phyloP scores from a whole-genome alignment of 2,888 invertebrate species.

The Athalia cordata region DNA sequence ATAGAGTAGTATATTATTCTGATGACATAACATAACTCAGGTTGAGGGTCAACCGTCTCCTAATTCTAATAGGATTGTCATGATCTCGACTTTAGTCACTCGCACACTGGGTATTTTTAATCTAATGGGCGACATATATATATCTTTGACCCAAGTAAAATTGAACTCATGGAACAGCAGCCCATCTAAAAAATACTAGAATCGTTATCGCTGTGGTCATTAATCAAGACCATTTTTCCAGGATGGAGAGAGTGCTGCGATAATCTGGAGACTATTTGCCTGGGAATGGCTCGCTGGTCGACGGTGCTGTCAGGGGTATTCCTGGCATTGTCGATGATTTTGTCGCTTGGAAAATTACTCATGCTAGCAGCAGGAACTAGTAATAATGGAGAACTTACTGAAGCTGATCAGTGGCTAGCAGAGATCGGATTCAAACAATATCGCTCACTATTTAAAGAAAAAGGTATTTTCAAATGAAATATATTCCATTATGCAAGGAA shows the following conservation, averaged over 20 bases:
- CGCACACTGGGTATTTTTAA: too few species aligned
- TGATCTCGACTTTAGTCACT: too few species aligned
- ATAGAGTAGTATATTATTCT: neutral
- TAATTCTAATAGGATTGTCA: too few species aligned
- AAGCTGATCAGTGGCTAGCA: slow-evolving; percentile 85
- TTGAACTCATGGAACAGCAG: too few species aligned
- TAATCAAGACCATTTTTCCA: neutral
- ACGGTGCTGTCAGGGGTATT: slow-evolving; percentile 71
- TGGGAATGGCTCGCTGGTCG: slow-evolving; percentile 72
- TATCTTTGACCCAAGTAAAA: too few species aligned
- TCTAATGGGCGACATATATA: too few species aligned
- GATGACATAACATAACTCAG: neutral
- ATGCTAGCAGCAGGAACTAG: slow-evolving; percentile 68
- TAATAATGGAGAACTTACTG: slow-evolving; percentile 76
- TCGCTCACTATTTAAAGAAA: slow-evolving; percentile 81
- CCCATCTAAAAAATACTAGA: too few species aligned
- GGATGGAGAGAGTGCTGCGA: slow-evolving; percentile 12
- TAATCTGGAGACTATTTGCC: slow-evolving; percentile 48
- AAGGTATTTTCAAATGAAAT: slow-evolving; percentile 77
- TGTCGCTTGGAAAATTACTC: slow-evolving; percentile 69
- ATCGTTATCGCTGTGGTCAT: neutral
- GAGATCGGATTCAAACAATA: slow-evolving; percentile 83
- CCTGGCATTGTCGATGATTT: slow-evolving; percentile 70
- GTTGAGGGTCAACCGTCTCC: too few species aligned
- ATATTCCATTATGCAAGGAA: neutral